These are phyloP conservation scores for Chroicocephalus ridibundus DNA, from an alignment of 2,113 vertebrate species.

Conservation along the genomic window DNA sequence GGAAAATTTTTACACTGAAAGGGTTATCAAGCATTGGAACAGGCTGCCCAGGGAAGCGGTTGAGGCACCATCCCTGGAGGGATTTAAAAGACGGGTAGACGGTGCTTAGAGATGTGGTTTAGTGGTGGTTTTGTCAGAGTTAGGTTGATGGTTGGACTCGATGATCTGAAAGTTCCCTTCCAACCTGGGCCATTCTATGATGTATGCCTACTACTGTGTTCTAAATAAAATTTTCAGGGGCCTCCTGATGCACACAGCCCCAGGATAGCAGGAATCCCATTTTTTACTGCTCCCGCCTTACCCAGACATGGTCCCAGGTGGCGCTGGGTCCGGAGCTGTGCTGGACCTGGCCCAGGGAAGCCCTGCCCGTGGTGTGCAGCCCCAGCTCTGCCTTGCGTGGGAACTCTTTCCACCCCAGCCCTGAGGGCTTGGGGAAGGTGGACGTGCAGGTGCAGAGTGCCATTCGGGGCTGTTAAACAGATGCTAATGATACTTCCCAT, in stretches of 20 bases:
- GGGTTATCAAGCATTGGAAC: too few species aligned
- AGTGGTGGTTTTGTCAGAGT: too few species aligned
- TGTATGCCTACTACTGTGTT: too few species aligned
- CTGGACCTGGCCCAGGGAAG: not conserved
- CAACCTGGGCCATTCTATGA: too few species aligned
- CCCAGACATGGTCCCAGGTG: rapidly evolving
- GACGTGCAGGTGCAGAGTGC: not conserved
- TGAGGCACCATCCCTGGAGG: too few species aligned
- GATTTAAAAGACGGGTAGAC: too few species aligned
- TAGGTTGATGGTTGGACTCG: too few species aligned
- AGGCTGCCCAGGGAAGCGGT: too few species aligned
- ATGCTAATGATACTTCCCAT: not conserved
- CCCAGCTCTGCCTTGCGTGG: not conserved
- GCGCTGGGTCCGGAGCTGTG: rapidly evolving
- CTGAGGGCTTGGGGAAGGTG: not conserved
- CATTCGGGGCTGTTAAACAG: not conserved
- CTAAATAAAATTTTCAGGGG: not conserved
- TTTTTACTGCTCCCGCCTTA: not conserved
- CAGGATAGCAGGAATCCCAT: not conserved
- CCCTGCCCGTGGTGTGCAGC: rapidly evolving
- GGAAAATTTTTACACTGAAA: too few species aligned
- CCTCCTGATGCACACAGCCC: not conserved
- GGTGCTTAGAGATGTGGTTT: too few species aligned
- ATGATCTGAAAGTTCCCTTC: too few species aligned
- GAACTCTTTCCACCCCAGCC: not conserved